Evolutionary conservation across 2,113 vertebrate genomes (phyloP).

Genomic region (Corvus moneduloides): DNA sequence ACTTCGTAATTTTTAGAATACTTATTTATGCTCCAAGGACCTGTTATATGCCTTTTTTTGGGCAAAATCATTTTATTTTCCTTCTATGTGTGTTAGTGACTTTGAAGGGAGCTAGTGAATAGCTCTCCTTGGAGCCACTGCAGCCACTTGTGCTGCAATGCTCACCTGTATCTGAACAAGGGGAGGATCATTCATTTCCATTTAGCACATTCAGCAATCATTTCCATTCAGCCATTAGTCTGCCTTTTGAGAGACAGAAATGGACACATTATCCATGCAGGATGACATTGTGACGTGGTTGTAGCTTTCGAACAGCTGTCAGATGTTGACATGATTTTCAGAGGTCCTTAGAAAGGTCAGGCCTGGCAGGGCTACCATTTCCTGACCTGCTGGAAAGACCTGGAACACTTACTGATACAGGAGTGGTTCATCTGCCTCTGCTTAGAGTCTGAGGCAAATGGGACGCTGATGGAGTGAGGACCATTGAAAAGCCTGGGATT

Average conservation of each 20-base stretch:
- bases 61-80: neutral
- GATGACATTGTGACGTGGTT: rapidly evolving
- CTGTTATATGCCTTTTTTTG: neutral
- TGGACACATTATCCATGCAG: neutral
- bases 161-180: neutral
- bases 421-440: neutral
- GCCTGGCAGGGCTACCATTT: neutral
- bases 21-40: neutral
- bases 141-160: neutral
- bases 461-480: neutral
- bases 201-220: neutral
- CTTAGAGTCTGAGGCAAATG: neutral
- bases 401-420: neutral
- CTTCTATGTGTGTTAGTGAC: neutral
- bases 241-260: neutral
- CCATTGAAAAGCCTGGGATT: neutral
- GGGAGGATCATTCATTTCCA: neutral
- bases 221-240: neutral
- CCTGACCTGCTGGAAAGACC: neutral
- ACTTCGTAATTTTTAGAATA: neutral
- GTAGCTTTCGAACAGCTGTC: neutral
- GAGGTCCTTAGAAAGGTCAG: neutral
- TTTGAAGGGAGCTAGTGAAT: neutral
- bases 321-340: neutral
- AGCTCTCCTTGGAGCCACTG: neutral